Percentiles rank a stretch among this genome's conserved stretches.
Conservation (phyloP, 2,797 vertebrate genomes). For the Peromyscus nudipes region DNA sequence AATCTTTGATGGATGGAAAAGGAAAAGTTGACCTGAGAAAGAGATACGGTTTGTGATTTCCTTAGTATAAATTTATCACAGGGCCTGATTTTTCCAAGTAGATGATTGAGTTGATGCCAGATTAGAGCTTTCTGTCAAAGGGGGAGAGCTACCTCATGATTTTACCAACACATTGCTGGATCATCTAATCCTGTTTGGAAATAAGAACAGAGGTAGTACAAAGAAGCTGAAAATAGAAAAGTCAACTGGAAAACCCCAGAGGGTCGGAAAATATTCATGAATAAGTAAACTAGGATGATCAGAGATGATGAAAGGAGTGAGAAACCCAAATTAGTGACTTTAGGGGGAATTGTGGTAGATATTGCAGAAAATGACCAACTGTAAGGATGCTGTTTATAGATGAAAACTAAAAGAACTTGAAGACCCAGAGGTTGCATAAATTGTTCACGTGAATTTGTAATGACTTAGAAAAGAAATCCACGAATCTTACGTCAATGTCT, state of each 20-base stretch:
- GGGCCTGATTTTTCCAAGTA: neutral
- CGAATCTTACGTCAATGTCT: neutral
- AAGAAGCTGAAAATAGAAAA: neutral
- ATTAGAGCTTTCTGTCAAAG: conserved; percentile 31
- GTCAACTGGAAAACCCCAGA: neutral
- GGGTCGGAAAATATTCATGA: neutral
- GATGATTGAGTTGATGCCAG: neutral
- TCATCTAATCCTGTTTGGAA: neutral
- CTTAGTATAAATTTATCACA: neutral
- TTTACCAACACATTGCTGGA: neutral
- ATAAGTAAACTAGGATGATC: neutral
- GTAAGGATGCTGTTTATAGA: neutral
- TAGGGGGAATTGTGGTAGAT: neutral
- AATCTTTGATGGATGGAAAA: conserved; percentile 30
- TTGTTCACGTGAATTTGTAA: neutral
- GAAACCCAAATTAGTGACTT: neutral
- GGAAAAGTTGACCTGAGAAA: neutral
- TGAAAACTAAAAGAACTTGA: neutral
- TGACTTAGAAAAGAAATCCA: conserved; percentile 19
- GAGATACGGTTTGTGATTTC: neutral
- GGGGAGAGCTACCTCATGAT: neutral
- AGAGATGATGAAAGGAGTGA: neutral
- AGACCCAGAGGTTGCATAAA: neutral
- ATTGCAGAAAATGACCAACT: neutral
- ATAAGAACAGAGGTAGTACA: neutral